Base-by-base conservation (phyloP, 2,113 vertebrate species). In the Leucopternis melanops region DNA sequence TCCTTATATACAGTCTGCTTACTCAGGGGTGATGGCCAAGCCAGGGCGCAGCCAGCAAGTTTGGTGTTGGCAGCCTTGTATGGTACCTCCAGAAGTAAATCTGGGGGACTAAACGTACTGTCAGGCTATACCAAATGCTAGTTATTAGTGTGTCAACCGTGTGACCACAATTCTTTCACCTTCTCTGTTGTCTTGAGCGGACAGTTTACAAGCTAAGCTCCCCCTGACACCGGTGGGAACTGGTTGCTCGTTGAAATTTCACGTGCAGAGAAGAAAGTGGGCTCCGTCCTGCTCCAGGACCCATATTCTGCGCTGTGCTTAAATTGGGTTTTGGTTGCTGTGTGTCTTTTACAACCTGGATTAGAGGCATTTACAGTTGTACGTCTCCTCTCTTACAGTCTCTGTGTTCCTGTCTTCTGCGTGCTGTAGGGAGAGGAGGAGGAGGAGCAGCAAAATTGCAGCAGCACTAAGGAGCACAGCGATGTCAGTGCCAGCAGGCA, bases 401-500 rank as follows among this genome's bases (percentile, higher is more conserved):
- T 74, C 65, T 52, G 0, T 21, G 26, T 40, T 93, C 36, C 67
- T 90, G 45, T 52, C 62, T 87, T 89, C 63, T 4, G 1, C 0
- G 0, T 27, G 78, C 40, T 79, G 49, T 6, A 74, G 49, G 55
- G 71, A 93, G 66, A 65, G 44, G 19, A 86, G 78, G 16, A 86
- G 78, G 14, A 90, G 70, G 42, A 92, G 81, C 50, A 73, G 66
- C 3, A 19, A 27, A 91, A 29, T 36, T 2, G 8, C 65, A 94
- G 83, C 74, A 75, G 86, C 8, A 4, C 55, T 38, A 10, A 86
- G 85, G n/a, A 90, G 88, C 75, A 47, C 65, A 54, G 69, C 70
- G 45, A 25, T 45, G 69, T 47, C 69, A 52, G 78, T 58, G 86
- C 79, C 85, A 93, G 91, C 80, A 94, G 92, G 72, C 69, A 83